Evolutionary conservation across 2,113 vertebrate species (phyloP).

Genomic region (Cettia cetti): DNA sequence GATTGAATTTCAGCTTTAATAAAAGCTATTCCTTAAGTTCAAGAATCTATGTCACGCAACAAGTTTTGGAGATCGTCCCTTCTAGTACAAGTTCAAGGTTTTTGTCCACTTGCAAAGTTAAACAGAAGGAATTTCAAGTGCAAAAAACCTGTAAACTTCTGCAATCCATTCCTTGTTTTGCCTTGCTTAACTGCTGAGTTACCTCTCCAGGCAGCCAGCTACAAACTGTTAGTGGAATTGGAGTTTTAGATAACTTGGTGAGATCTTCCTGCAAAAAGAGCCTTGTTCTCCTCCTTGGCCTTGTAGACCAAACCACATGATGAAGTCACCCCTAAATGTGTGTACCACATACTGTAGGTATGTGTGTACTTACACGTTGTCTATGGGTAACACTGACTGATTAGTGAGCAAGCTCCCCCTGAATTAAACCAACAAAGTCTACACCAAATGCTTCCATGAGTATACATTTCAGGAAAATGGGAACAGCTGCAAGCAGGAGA

Average conservation of each 20-base stretch:
- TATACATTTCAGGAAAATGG: constrained; percentile 7
- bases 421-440: constrained; percentile 2
- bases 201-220: background rate
- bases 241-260: background rate
- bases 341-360: background rate
- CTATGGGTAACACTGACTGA: background rate
- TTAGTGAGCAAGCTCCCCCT: background rate
- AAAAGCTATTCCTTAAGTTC: constrained; percentile 12
- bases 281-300: background rate
- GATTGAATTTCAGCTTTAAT: background rate
- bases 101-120: background rate
- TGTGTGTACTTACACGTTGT: background rate
- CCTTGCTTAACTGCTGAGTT: background rate
- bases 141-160: background rate
- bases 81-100: background rate
- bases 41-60: background rate
- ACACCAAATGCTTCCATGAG: constrained; percentile 33
- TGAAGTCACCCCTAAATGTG: background rate
- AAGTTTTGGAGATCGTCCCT: background rate
- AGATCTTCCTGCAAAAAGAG: constrained; percentile 5
- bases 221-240: background rate
- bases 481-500: constrained; percentile 45
- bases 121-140: background rate
- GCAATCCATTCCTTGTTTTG: background rate
- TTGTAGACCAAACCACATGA: background rate